Evolutionary conservation across 2,797 vertebrate genomes (phyloP), one percentile per base, ranked within the genome.

Genomic region (Hoplostethus atlanticus): DNA sequence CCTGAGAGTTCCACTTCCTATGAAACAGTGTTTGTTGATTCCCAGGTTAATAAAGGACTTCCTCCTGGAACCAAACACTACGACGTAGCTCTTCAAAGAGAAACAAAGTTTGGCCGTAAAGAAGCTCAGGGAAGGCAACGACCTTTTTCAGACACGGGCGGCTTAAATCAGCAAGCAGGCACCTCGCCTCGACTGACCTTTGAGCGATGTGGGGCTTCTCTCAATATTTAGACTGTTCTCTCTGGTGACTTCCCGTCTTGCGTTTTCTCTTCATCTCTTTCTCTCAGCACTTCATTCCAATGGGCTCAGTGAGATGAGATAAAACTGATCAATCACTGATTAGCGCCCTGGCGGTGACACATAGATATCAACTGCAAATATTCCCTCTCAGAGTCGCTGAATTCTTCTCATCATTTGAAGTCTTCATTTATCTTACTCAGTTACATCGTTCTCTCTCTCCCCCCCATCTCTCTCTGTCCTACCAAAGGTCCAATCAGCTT

Each of bases 281-380:
- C 8, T 50, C 16, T 36, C 30, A 36, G 25, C 56, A 61, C 17
- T 68, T 21, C 17, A 17, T 38, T 21, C 31, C 34, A n/a, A 16
- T 25, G 52, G 42, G 30, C 30, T 44, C 47, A 51, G 36, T 65
- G 46, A 57, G 55, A 40, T 51, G 73, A 90, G 85, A 93, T 91
- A 85, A 87, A 80, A 89, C 92, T 92, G 94, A 95, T 95, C 91
- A 92, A 94, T 94, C 91, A 94, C 93, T 89, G 92, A 88, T 90
- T 95, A 92, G 94, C 94, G 87, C 84, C 46, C 51, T 84, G 88
- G 74, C 75, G 91, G 91, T 88, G 91, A 90, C 91, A 88, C 78
- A 86, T 86, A 92, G 88, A 81, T 90, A 0, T 58, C 94, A 89
- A 93, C 94, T 47, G 44, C 44, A 47, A 4, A 46, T 46, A 12